Conservation (phyloP, 2,888 invertebrate species). For the Diogma glabrata region DNA sequence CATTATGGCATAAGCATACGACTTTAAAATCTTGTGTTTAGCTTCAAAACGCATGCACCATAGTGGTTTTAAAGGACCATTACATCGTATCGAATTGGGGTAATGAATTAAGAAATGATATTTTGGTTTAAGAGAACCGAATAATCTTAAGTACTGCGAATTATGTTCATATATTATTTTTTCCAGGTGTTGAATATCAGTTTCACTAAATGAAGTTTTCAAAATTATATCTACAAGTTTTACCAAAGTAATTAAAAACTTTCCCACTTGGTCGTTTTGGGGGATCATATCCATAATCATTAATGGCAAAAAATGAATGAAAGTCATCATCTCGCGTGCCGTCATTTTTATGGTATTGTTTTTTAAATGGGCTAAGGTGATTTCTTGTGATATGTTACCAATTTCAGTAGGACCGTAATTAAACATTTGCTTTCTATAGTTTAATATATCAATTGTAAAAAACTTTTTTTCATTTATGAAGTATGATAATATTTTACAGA, state of each 20-base stretch:
- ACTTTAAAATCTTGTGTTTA: background rate
- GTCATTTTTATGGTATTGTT: background rate
- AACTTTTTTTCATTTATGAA: background rate
- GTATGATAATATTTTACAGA: background rate
- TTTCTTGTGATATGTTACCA: background rate
- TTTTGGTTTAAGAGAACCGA: background rate
- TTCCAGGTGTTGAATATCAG: background rate
- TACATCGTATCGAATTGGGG: background rate
- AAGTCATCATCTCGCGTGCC: background rate
- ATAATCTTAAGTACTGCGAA: background rate
- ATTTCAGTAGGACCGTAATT: background rate
- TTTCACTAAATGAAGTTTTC: background rate
- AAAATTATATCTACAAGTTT: background rate
- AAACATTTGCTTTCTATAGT: background rate
- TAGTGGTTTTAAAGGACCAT: background rate
- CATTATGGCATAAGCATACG: conserved; percentile 1
- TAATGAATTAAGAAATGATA: background rate
- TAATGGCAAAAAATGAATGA: background rate
- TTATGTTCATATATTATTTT: background rate
- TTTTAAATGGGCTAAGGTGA: background rate
- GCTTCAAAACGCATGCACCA: background rate
- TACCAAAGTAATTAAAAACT: no score
- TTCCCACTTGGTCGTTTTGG: background rate
- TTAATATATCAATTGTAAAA: background rate
- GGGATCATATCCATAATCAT: background rate